Evolutionary conservation across 2,797 vertebrate genomes (phyloP).

Genomic region (Acanthornis magna): DNA sequence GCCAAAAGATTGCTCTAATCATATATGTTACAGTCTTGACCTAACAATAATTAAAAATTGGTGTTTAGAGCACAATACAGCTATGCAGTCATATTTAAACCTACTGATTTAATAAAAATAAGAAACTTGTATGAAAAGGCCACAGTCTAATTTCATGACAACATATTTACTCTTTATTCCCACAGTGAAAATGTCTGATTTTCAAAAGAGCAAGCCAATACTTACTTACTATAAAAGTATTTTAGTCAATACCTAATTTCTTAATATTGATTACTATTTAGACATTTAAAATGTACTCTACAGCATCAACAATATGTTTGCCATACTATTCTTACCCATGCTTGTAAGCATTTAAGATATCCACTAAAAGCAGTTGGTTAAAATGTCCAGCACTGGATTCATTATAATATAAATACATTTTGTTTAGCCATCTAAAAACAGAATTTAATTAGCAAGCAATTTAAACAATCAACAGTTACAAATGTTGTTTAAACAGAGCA

Average conservation of each 20-base stretch:
- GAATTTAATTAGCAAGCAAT: constrained; percentile 51
- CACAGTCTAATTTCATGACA: constrained; percentile 80
- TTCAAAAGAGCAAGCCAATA: constrained; percentile 96
- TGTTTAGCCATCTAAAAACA: constrained; percentile 23
- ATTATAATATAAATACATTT: constrained; percentile 81
- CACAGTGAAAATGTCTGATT: constrained; percentile 87
- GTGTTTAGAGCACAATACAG: constrained; percentile 74
- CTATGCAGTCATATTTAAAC: constrained; percentile 81
- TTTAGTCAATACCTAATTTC: constrained; percentile 98
- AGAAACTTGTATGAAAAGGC: constrained; percentile 74
- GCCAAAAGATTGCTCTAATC: constrained; percentile 50
- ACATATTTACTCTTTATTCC: constrained; percentile 81
- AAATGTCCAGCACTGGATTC: constrained; percentile 91
- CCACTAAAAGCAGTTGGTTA: constrained; percentile 82
- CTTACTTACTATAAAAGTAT: constrained; percentile 94
- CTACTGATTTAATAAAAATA: constrained; percentile 73
- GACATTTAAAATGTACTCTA: constrained; percentile 90
- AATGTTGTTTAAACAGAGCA: neutral
- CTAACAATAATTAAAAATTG: constrained; percentile 87
- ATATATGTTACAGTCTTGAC: constrained; percentile 76
- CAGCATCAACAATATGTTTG: constrained; percentile 84
- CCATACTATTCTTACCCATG: constrained; percentile 75
- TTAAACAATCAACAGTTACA: constrained; percentile 12
- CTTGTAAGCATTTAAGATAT: constrained; percentile 89
- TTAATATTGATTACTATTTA: constrained; percentile 93